phyloP scores from a whole-genome alignment of 1,140 invertebrate species.

The Cecropterus lyciades region DNA sequence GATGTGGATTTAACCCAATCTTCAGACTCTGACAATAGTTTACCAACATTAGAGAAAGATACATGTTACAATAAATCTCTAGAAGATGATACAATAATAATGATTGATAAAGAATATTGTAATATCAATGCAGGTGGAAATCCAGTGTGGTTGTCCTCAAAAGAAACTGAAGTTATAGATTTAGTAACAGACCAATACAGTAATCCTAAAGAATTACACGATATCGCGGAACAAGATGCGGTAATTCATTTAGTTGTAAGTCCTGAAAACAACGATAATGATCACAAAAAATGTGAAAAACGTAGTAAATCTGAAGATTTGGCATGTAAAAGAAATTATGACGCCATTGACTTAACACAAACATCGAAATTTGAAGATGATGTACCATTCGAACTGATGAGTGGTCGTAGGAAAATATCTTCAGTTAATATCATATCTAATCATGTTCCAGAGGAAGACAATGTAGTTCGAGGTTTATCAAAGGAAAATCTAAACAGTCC shows the following conservation, averaged over 20 bases:
- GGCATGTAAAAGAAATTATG: neutral
- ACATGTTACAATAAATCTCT: neutral
- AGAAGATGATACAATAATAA: slow-evolving; percentile 34
- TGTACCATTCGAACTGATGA: neutral
- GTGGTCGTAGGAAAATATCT: neutral
- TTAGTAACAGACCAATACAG: neutral
- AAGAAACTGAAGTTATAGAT: slow-evolving; percentile 19
- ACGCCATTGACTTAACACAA: slow-evolving; percentile 5
- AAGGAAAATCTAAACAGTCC: neutral
- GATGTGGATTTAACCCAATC: slow-evolving; percentile 16
- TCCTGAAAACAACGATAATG: neutral
- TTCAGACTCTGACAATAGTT: neutral
- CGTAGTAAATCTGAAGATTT: neutral
- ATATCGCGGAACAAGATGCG: neutral
- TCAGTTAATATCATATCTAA: neutral
- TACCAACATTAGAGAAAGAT: neutral
- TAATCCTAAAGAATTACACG: neutral
- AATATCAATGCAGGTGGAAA: slow-evolving; percentile 23
- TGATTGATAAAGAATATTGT: slow-evolving; percentile 20
- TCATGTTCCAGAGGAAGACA: neutral
- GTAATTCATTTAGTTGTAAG: slow-evolving; percentile 3
- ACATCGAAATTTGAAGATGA: slow-evolving; percentile 5
- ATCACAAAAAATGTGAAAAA: too few species aligned
- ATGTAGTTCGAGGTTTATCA: neutral
- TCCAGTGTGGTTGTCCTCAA: slow-evolving; percentile 23